Conservation (phyloP, 2,113 vertebrate species). For the Opisthocomus hoazin region DNA sequence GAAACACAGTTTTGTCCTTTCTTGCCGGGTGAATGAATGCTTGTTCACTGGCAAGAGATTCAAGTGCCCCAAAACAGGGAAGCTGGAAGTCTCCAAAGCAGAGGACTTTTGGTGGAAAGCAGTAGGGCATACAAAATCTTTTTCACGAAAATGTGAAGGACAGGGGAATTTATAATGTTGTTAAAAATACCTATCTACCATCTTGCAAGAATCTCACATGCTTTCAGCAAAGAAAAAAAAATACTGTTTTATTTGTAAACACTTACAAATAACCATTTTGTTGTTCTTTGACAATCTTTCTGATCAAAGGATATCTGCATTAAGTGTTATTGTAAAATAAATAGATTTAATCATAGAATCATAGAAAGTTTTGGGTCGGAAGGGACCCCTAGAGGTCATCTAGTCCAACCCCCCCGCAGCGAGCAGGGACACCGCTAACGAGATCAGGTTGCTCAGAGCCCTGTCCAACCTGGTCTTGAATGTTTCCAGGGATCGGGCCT, state of each 20-base stretch:
- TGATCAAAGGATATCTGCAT: neutral
- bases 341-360: neutral
- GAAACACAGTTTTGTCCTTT: neutral
- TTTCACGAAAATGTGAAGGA: neutral
- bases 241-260: neutral
- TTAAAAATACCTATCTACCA: neutral
- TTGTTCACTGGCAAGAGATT: neutral
- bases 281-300: neutral
- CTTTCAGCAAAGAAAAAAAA: neutral
- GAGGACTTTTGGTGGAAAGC: neutral
- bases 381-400: too few species aligned
- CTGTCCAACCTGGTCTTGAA: too few species aligned
- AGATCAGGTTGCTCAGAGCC: too few species aligned
- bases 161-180: neutral
- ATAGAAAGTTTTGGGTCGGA: too few species aligned
- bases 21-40: neutral
- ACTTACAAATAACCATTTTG: neutral
- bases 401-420: too few species aligned
- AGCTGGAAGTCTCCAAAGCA: neutral
- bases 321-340: neutral
- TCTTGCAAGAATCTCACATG: neutral
- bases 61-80: neutral
- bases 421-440: too few species aligned
- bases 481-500: too few species aligned
- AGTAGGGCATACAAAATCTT: neutral